Conservation (phyloP, 2,113 vertebrate genomes). For the Heliornis fulica region DNA sequence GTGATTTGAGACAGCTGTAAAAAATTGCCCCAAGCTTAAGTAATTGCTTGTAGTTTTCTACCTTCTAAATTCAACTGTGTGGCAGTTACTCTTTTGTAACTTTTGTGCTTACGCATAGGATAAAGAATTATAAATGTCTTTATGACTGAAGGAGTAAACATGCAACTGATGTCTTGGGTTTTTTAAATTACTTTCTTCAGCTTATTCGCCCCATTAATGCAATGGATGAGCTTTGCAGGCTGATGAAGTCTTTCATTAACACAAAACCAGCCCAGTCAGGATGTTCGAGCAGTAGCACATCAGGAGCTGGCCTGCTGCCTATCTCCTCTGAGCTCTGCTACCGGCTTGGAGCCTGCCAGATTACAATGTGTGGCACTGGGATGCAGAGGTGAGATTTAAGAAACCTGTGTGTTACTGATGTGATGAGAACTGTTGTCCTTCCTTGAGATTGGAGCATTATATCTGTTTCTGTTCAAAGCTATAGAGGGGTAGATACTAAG, state of each 20-base stretch:
- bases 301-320: conserved; percentile 85
- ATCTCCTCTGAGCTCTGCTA: conserved; percentile 95
- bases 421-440: background rate
- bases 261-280: conserved; percentile 69
- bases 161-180: background rate
- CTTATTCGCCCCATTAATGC: conserved; percentile 96
- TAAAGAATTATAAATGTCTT: background rate
- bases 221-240: conserved; percentile 93
- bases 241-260: conserved; percentile 89
- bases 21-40: background rate
- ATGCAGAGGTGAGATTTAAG: conserved; percentile 88
- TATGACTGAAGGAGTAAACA: background rate
- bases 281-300: conserved; percentile 50
- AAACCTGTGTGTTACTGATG: background rate
- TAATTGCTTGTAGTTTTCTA: background rate
- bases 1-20: background rate
- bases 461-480: background rate
- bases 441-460: background rate
- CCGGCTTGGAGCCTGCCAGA: conserved; percentile 93
- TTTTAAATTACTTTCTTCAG: conserved; percentile 61
- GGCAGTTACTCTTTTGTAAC: background rate
- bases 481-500: background rate
- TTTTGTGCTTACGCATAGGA: background rate
- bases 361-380: conserved; percentile 91
- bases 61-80: background rate